These are phyloP conservation scores for Antechinus stuartii DNA, from an alignment of 2,113 vertebrate species.

Conservation along the genomic window DNA sequence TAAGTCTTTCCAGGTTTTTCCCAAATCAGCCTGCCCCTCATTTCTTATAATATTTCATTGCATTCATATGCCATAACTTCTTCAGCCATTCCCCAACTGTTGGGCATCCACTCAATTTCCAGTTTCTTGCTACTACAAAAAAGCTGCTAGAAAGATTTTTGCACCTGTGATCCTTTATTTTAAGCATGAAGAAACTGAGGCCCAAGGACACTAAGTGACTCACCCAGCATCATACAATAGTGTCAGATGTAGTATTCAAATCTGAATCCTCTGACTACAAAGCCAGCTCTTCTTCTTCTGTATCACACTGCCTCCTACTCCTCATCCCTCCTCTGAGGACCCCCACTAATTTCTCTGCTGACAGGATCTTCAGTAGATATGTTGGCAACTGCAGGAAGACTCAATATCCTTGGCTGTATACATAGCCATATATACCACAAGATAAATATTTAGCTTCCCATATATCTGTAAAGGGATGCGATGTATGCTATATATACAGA, in stretches of 20 bases:
- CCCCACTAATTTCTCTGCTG: background rate
- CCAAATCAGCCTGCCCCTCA: too few relatives aligned
- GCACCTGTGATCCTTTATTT: background rate
- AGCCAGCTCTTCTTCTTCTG: background rate
- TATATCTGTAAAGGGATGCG: background rate
- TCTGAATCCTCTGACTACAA: background rate
- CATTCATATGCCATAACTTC: too few relatives aligned
- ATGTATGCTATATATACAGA: slow-evolving; percentile 49
- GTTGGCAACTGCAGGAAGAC: background rate
- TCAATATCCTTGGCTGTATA: background rate
- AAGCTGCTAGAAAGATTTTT: too few relatives aligned
- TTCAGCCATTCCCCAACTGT: too few relatives aligned
- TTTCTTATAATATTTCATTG: too few relatives aligned
- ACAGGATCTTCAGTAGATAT: background rate
- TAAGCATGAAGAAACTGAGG: background rate
- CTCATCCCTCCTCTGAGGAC: background rate
- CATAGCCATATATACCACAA: fast-evolving
- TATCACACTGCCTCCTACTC: background rate
- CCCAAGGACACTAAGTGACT: background rate
- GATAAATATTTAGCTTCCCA: background rate
- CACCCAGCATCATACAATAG: background rate
- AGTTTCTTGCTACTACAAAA: too few relatives aligned
- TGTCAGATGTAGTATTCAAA: background rate
- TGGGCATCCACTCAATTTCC: too few relatives aligned
- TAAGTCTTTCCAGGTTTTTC: too few relatives aligned